Percentiles rank a stretch among this genome's conserved stretches.
Evolutionary conservation across 2,888 invertebrate genomes (phyloP).

Genomic region (Torymus texanus): DNA sequence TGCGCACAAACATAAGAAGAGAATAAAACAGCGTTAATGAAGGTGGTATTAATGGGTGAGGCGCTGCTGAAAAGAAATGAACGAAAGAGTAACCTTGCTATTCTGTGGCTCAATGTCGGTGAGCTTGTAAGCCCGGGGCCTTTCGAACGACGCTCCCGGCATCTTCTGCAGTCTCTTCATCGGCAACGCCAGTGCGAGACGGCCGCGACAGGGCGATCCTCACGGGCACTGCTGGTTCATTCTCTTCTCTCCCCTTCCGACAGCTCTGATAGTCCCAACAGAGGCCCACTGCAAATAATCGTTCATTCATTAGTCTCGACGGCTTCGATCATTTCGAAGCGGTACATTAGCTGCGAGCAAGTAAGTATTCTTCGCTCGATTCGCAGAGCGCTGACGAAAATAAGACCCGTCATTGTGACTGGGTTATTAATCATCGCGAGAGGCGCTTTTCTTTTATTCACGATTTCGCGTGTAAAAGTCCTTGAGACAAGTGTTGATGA

Average conservation of each 20-base stretch:
- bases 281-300: too few species aligned
- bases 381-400: too few species aligned
- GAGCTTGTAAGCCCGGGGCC: conserved; percentile 72
- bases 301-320: too few species aligned
- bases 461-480: neutral
- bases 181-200: conserved; percentile 55
- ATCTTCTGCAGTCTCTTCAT: conserved; percentile 66
- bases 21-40: neutral
- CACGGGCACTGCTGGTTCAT: neutral
- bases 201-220: neutral
- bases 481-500: conserved; percentile 63
- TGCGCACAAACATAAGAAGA: neutral
- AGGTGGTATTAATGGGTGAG: neutral
- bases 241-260: too few species aligned
- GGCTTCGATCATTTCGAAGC: too few species aligned
- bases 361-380: too few species aligned
- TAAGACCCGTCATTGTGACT: too few species aligned
- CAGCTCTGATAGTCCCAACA: too few species aligned
- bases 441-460: neutral
- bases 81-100: conserved; percentile 65
- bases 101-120: conserved; percentile 72
- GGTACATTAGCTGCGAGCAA: too few species aligned
- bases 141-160: conserved; percentile 72
- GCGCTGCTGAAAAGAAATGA: neutral
- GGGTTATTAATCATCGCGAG: neutral